A percentile compares a stretch with the other conserved stretches of the same genome.
Evolutionary conservation across 2,888 invertebrate genomes (phyloP).

Genomic region (Bombylius discolor): DNA sequence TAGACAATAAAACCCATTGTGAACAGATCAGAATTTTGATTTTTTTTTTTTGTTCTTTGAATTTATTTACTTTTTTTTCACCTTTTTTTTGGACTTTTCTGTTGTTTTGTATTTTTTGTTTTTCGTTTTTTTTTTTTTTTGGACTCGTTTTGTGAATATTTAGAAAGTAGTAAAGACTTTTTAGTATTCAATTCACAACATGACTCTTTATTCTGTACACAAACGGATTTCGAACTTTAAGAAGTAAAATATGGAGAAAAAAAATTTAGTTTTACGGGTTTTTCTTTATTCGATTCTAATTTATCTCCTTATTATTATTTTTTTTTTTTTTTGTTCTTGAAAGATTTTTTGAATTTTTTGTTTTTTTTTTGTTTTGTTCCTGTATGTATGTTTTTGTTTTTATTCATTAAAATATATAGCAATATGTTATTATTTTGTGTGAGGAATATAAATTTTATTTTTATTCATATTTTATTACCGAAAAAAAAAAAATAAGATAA

Average conservation of each 20-base stretch:
- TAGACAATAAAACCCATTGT: background rate
- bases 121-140: too few relatives aligned
- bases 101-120: too few relatives aligned
- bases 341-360: background rate
- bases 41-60: background rate
- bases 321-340: background rate
- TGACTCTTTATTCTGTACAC: constrained; percentile 12
- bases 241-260: background rate
- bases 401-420: too few relatives aligned
- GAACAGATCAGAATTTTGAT: background rate
- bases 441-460: too few relatives aligned
- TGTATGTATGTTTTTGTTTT: too few relatives aligned
- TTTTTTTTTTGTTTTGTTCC: background rate
- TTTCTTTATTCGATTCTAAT: background rate
- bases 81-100: too few relatives aligned
- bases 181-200: constrained; percentile 10
- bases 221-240: background rate
- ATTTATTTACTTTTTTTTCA: too few relatives aligned
- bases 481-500: too few relatives aligned
- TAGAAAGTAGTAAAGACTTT: too few relatives aligned
- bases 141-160: too few relatives aligned
- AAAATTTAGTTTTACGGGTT: background rate
- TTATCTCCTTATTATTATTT: background rate
- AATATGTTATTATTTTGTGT: too few relatives aligned
- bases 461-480: too few relatives aligned